Conservation (phyloP, 37 sponge, comb jelly and placozoan species). For the Amphimedon queenslandica region DNA sequence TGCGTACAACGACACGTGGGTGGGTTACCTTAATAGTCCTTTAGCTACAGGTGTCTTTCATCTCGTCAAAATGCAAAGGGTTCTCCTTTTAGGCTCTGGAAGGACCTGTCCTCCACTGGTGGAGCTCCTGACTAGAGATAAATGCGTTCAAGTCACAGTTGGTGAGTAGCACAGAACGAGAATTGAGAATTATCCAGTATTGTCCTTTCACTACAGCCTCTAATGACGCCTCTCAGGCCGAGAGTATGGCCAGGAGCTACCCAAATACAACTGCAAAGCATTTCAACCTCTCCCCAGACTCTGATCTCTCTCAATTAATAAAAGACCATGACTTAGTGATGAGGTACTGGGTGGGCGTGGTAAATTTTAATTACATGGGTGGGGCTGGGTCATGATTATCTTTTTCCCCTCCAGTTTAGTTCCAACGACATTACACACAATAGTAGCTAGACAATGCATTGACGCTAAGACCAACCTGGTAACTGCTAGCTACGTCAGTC, state of each 20-base stretch:
- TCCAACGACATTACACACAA: slow-evolving; percentile 72
- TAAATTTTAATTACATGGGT: not conserved
- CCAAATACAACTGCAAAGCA: slow-evolving; percentile 39
- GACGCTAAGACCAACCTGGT: slow-evolving; percentile 69
- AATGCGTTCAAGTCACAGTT: slow-evolving; percentile 61
- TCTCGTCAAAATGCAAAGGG: slow-evolving; percentile 19
- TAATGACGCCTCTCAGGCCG: slow-evolving; percentile 51
- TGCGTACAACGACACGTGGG: not conserved
- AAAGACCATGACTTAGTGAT: slow-evolving; percentile 69
- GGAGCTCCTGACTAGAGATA: slow-evolving; percentile 68
- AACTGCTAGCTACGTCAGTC: slow-evolving; percentile 87
- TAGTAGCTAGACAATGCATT: slow-evolving; percentile 78
- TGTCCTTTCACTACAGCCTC: slow-evolving; percentile 36
- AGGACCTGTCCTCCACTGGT: slow-evolving; percentile 75
- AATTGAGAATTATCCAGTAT: not conserved
- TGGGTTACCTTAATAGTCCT: too few relatives aligned
- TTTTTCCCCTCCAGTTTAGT: slow-evolving; percentile 85
- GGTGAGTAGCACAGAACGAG: slow-evolving; percentile 67
- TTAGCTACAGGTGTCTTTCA: not conserved
- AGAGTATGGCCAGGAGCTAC: slow-evolving; percentile 42
- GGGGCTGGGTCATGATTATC: not conserved
- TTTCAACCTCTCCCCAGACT: slow-evolving; percentile 39
- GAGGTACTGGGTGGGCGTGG: slow-evolving; percentile 48
- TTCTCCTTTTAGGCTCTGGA: slow-evolving; percentile 92
- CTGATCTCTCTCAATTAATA: slow-evolving; percentile 34